phyloP scores from a whole-genome alignment of 1,140 invertebrate genomes.

The Apis laboriosa region DNA sequence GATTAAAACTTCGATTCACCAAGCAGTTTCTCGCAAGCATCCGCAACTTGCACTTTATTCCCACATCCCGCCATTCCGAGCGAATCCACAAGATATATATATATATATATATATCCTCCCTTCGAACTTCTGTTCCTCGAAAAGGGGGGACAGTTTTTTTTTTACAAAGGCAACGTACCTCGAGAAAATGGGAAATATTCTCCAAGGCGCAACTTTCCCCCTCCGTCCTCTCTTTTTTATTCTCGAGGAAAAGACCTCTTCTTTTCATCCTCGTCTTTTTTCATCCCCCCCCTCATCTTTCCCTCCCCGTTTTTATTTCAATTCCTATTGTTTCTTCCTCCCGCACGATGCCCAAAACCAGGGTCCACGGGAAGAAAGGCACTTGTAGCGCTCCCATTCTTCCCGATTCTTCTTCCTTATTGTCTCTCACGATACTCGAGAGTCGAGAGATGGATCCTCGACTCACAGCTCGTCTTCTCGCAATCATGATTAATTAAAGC shows the following conservation, averaged over 20 bases:
- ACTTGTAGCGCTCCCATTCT: slow-evolving; percentile 30
- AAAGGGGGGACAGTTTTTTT: background rate
- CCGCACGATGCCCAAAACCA: background rate
- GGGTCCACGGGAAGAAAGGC: slow-evolving; percentile 19
- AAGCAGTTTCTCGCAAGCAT: background rate
- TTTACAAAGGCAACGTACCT: background rate
- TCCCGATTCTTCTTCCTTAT: slow-evolving; percentile 6
- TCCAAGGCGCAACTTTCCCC: background rate
- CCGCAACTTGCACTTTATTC: background rate
- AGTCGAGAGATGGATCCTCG: slow-evolving; percentile 20
- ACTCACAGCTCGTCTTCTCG: background rate
- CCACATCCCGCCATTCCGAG: no score
- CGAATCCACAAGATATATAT: background rate
- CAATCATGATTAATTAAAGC: slow-evolving; percentile 31
- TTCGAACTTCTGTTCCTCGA: background rate
- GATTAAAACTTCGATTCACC: background rate
- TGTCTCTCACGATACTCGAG: slow-evolving; percentile 22
- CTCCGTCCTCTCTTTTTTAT: background rate
- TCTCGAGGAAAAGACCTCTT: background rate
- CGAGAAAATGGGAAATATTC: slow-evolving; percentile 33
- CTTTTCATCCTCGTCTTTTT: background rate
- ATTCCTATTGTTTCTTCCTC: slow-evolving; percentile 17
- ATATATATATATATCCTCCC: background rate
- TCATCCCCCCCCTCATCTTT: background rate
- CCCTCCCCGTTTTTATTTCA: background rate